Evolutionary conservation across 2,797 vertebrate species (phyloP).

Genomic region (Bovichtus diacanthus): DNA sequence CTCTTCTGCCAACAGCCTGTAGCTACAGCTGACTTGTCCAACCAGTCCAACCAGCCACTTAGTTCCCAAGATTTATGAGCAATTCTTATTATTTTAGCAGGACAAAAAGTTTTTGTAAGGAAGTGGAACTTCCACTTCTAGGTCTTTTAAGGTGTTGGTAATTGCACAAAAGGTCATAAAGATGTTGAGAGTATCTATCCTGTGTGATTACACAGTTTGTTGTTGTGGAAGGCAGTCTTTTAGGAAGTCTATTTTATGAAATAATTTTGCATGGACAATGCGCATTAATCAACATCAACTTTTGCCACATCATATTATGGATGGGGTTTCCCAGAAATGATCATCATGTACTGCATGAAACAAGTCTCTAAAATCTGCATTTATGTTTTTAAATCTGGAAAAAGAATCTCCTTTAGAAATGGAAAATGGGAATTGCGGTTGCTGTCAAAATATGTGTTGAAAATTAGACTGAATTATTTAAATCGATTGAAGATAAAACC

Average conservation of each 20-base stretch:
- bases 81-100: slow-evolving; percentile 35
- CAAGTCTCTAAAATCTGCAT: not conserved
- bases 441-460: not conserved
- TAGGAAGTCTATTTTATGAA: not conserved
- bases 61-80: slow-evolving; percentile 44
- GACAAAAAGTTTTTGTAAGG: slow-evolving; percentile 29
- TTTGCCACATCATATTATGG: not conserved
- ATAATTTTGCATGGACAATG: not conserved
- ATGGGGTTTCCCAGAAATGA: not conserved
- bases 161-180: slow-evolving; percentile 25
- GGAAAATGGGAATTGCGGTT: not conserved
- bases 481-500: not conserved
- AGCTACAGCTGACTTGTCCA: slow-evolving; percentile 35
- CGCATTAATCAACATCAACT: not conserved
- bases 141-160: slow-evolving; percentile 23
- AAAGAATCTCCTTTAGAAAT: not conserved
- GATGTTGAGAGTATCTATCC: slow-evolving; percentile 16
- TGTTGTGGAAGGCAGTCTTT: not conserved
- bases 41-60: slow-evolving; percentile 23
- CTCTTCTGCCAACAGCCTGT: slow-evolving; percentile 18
- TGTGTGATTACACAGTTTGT: not conserved
- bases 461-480: not conserved
- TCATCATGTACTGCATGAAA: not conserved
- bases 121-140: slow-evolving; percentile 26
- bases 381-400: not conserved